Evolutionary conservation across 2,888 invertebrate genomes (phyloP).

Genomic region (Brenthis hecate): DNA sequence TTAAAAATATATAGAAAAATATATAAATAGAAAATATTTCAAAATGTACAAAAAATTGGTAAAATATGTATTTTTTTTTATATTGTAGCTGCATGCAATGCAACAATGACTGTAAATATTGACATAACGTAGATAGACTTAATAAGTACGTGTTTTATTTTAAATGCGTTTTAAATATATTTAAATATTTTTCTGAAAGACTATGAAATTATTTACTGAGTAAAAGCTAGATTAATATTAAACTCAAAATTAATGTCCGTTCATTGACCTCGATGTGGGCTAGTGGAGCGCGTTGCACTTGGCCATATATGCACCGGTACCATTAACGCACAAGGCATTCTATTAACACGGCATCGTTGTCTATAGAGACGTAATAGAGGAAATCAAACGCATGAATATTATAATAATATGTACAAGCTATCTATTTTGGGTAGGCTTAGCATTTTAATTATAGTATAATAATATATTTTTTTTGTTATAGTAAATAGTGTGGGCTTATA

Average conservation of each 20-base stretch:
- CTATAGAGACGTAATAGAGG: constrained; percentile 10
- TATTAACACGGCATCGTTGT: constrained; percentile 5
- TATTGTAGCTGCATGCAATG: too few relatives aligned
- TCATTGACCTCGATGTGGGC: constrained; percentile 63
- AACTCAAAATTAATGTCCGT: constrained; percentile 43
- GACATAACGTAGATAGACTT: too few relatives aligned
- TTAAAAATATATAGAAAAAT: too few relatives aligned
- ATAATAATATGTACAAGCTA: neutral
- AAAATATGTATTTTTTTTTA: too few relatives aligned
- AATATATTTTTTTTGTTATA: too few relatives aligned
- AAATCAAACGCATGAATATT: constrained; percentile 1
- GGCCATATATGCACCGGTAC: constrained; percentile 37
- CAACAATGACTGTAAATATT: too few relatives aligned
- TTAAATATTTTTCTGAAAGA: neutral
- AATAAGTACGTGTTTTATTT: neutral
- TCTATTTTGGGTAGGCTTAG: neutral
- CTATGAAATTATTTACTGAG: neutral
- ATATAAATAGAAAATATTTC: too few relatives aligned
- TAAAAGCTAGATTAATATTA: neutral
- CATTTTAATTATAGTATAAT: too few relatives aligned
- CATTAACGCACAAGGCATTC: constrained; percentile 13
- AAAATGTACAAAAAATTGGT: too few relatives aligned
- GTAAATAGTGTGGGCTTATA: too few relatives aligned
- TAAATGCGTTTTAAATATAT: neutral
- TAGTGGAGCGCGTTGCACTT: constrained; percentile 66